phyloP scores from a whole-genome alignment of 2,888 invertebrate species.

The Parnassius smintheus region DNA sequence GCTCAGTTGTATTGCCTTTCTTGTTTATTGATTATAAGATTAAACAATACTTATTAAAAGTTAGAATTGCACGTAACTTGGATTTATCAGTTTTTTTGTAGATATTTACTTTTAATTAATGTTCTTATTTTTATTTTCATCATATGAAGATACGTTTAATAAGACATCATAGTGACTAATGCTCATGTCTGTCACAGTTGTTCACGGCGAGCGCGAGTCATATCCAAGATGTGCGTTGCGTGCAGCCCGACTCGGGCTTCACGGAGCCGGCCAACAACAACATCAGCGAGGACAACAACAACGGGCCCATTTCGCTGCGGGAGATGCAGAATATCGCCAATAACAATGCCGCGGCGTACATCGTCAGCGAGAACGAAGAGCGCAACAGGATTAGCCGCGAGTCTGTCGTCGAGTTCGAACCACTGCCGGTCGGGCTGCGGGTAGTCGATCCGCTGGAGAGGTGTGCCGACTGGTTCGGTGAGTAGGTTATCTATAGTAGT shows the following conservation, averaged over 20 bases:
- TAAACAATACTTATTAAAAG: no score
- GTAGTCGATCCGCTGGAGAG: conserved; percentile 65
- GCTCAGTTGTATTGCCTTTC: no score
- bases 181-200: conserved; percentile 45
- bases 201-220: conserved; percentile 66
- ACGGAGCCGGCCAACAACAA: conserved; percentile 72
- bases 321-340: conserved; percentile 82
- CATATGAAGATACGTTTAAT: no score
- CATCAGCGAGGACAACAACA: conserved; percentile 78
- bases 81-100: no score
- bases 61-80: no score
- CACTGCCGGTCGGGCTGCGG: conserved; percentile 58
- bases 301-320: conserved; percentile 77
- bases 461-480: conserved; percentile 74
- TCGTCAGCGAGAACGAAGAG: conserved; percentile 75
- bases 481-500: conserved; percentile 33
- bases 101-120: no score
- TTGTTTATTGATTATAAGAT: no score
- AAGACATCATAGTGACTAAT: not conserved
- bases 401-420: conserved; percentile 72
- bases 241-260: conserved; percentile 66
- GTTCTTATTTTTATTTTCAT: no score
- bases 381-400: conserved; percentile 66
- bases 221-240: conserved; percentile 63
- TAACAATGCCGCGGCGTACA: conserved; percentile 78